Evolutionary conservation across 2,113 vertebrate genomes (phyloP).

Genomic region (Emydura subglobosa): DNA sequence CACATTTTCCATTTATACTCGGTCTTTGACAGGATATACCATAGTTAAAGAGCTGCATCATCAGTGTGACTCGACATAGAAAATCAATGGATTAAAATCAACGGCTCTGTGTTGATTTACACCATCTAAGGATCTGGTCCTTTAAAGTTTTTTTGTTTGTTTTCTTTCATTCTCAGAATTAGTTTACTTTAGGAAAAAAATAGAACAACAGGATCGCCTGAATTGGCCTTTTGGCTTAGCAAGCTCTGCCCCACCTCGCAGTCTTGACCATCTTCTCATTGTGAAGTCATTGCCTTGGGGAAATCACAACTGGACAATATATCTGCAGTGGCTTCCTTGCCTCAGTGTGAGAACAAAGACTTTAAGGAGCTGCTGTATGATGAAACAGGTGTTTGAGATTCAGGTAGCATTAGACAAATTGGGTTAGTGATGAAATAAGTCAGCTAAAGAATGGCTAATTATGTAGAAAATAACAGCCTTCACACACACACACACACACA

Average conservation of each 20-base stretch:
- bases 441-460: not conserved
- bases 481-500: not conserved
- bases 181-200: not conserved
- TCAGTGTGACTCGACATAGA: not conserved
- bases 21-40: not conserved
- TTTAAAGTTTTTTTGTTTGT: not conserved
- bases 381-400: not conserved
- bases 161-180: not conserved
- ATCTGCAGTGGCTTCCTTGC: not conserved
- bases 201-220: not conserved
- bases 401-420: not conserved
- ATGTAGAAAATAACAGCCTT: not conserved
- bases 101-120: not conserved
- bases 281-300: not conserved
- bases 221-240: not conserved
- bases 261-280: not conserved
- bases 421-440: not conserved
- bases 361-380: not conserved
- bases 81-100: not conserved
- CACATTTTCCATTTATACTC: not conserved
- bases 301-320: not conserved
- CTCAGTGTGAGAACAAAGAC: rapidly evolving
- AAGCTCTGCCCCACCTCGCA: not conserved
- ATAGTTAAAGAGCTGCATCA: not conserved
- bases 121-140: not conserved